Evolutionary conservation across 2,113 vertebrate species (phyloP), one percentile per base, ranked within the genome.

Genomic region (Nothoprocta perdicaria): DNA sequence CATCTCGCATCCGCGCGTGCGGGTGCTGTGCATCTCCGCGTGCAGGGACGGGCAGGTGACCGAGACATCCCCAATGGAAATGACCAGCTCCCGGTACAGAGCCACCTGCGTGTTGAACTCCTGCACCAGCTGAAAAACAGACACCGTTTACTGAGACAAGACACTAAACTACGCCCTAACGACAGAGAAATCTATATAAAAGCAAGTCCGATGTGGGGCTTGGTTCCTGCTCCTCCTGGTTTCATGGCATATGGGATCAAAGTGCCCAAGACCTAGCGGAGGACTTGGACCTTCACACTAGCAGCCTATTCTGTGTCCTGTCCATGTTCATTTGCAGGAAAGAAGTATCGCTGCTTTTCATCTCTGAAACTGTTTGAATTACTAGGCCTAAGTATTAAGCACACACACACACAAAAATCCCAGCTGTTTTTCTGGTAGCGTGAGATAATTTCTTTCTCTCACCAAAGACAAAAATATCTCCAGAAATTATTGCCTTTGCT

Each of bases 51-150:
- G 98, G 93, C 98, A 99, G 90, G 98, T 99, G 80, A 98, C 97
- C 0, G 99, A 98, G 95, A 99, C 98, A 74, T 99, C 99, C 58
- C 99, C 99, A 61, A 99, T 99, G 81, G 99, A 99, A 98, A 99
- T 99, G 53, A 99, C 99, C 96, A 99, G 95, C 81, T 99, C 99
- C 82, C 99, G 98, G 89, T 98, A 99, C 31, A 99, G 98, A 95
- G 99, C 99, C 97, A 99, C 99, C 92, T 99, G 98, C 14, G 99
- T 99, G 94, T 99, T 99, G 97, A 99, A 99, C 89, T 99, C 99
- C 96, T 99, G 99, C 93, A 99, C 99, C 94, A 99, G 98, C 99
- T 99, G 97, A 80, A 97, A 97, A 90, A 96, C 84, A 96, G 95
- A 91, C n/a, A 86, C 46, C 18, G 84, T 52, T 95, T 86, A 92